Base-by-base conservation (phyloP, 2,888 invertebrate species). In the Loripinus fragilis region DNA sequence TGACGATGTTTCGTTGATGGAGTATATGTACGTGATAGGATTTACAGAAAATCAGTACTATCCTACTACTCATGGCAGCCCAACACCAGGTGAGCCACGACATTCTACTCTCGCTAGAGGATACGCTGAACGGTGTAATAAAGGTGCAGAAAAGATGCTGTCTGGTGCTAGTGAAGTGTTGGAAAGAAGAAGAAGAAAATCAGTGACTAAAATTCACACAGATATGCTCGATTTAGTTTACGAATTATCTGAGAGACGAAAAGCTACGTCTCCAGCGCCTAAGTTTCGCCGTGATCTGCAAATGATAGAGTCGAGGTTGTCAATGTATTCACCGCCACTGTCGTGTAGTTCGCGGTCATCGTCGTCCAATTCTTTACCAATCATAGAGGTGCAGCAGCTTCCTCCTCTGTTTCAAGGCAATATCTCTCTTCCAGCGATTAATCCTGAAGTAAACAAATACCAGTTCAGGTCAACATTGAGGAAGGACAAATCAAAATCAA, bases 21-120 rank as follows among this genome's bases (percentile, higher is more conserved):
- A 67, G 41, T 66, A 81, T 23, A 75, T 48, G 35, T 83, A 83
- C 50, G 75, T 76, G n/a, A 83, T 83, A 23, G 83, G 83, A 23
- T 83, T 83, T 74, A 83, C 83, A 0, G 80, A 80, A 52, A 80
- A 78, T 68, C 78, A 80, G 55, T 83, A 80, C 66, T 60, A 69
- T 28, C 70, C 71, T 15, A 25, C 69, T 0, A 41, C 45, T 7
- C 67, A 70, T 12, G 60, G 67, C 15, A 60, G 42, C 15, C 48
- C 41, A 15, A 83, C 76, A 28, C 80, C 83, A 0, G 68, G 80
- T 2, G 78, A 80, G 1, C 25, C 23, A 25, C 8, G 45, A 25
- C 33, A 41, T 67, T 20, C 67, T 45, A 78, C 83, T 0, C 45
- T 68, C 17, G 73, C 83, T 15, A 30, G 64, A 30, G 83, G 78